phyloP scores from a whole-genome alignment of 2,888 invertebrate genomes.

The Drosophila aldrichi region DNA sequence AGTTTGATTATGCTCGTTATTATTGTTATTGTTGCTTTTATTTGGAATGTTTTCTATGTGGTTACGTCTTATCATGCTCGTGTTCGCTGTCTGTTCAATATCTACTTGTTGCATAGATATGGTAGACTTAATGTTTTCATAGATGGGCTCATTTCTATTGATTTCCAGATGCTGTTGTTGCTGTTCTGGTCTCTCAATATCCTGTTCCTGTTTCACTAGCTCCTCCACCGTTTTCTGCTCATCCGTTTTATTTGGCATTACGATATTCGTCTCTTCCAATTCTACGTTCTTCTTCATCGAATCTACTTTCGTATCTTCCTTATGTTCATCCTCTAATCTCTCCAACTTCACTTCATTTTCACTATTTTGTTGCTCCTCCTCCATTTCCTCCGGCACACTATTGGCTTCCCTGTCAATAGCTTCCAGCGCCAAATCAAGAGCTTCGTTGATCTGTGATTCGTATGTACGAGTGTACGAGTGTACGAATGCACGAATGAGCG shows the following conservation, averaged over 20 bases:
- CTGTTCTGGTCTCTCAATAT: conserved; percentile 16
- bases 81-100: conserved; percentile 63
- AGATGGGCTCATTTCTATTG: conserved; percentile 83
- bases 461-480: conserved; percentile 18
- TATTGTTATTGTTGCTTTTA: conserved; percentile 60
- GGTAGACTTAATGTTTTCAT: conserved; percentile 85
- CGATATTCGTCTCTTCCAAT: conserved; percentile 12
- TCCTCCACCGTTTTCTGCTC: conserved; percentile 61
- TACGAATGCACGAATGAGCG: conserved; percentile 48
- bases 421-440: conserved; percentile 88
- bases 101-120: conserved; percentile 79
- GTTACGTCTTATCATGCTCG: conserved; percentile 47
- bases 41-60: conserved; percentile 74
- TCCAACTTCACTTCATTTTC: conserved; percentile 15
- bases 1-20: conserved; percentile 59
- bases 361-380: conserved; percentile 22
- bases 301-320: conserved; percentile 7
- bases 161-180: conserved; percentile 4
- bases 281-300: conserved; percentile 7
- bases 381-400: conserved; percentile 39
- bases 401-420: conserved; percentile 86
- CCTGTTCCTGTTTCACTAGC: conserved; percentile 29
- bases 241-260: conserved; percentile 72
- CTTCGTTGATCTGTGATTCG: conserved; percentile 87
- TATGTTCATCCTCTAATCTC: conserved; percentile 12